A percentile compares a stretch with the other conserved stretches of the same genome.
These are phyloP conservation scores for Lamellibrachia luymesi DNA, from an alignment of 1,140 invertebrate genomes.

Conservation along the genomic window DNA sequence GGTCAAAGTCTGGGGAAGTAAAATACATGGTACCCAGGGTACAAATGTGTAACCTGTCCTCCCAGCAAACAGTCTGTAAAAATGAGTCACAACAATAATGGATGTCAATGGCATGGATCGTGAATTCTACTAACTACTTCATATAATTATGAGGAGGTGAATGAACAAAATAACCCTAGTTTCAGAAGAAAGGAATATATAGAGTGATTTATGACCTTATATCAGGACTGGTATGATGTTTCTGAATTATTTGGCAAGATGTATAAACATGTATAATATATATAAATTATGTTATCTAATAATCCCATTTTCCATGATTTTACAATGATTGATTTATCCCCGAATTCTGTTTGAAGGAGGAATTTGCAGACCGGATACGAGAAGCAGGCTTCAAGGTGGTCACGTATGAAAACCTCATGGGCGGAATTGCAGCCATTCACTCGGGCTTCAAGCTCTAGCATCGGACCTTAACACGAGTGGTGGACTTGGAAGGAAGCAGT, in stretches of 20 bases:
- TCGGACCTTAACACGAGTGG: neutral
- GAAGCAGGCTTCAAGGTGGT: conserved; percentile 82
- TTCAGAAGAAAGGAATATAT: neutral
- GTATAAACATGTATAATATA: no score
- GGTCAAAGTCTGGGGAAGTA: neutral
- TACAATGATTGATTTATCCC: neutral
- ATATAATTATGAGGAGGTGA: neutral
- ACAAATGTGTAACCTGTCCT: neutral
- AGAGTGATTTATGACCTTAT: neutral
- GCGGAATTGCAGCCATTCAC: conserved; percentile 89
- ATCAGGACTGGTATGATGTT: neutral
- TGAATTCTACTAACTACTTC: neutral
- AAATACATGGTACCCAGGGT: neutral
- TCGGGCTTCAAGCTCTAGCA: conserved; percentile 79
- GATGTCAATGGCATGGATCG: neutral
- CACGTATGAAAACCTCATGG: conserved; percentile 83
- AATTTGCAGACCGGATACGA: conserved; percentile 85
- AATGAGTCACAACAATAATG: neutral
- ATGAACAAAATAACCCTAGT: neutral
- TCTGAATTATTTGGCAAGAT: neutral
- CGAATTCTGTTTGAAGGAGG: conserved; percentile 64
- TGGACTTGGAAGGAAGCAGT: neutral
- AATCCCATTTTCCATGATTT: neutral
- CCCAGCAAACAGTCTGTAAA: neutral
- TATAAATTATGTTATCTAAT: no score